Base-by-base conservation (phyloP, 2,797 vertebrate genomes). In the Sciaenops ocellatus region DNA sequence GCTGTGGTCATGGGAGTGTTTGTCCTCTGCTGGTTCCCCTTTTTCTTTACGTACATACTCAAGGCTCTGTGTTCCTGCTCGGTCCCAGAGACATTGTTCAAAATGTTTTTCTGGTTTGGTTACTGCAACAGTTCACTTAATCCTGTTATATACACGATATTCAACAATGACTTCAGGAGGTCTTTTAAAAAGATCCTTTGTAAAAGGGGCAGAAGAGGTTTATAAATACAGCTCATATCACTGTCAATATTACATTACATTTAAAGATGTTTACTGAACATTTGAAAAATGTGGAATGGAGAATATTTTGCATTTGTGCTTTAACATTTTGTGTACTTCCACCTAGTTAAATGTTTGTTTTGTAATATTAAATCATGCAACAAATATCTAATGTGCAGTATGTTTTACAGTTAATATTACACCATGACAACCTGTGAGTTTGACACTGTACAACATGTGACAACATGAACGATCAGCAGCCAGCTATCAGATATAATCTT, bases 51-150 rank as follows among this genome's bases (percentile, higher is more conserved):
- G 5, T 99, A 98, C 92, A 96, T 96, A 0, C 96, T 99, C 76
- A 95, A 1, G 0, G 96, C 97, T 0, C 79, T 98, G 76, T 97
- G 97, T 41, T 84, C 84, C 76, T 97, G 97, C 93, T 84, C 79
- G 0, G 95, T 97, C 86, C 97, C 97, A 0, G 76, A 77, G 61
- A 97, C 93, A 9, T 88, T 99, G 85, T 99, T 99, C 93, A 97
- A 98, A 51, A 96, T 97, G 89, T 98, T 99, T 87, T 99, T 99
- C 93, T 99, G 98, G 98, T 97, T 97, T 3, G 96, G 97, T 75
- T 99, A 99, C 92, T 99, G 98, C 90, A 99, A 99, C 73, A 98
- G 98, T 80, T 98, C 97, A 42, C 91, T 98, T 13, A 99, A 99
- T 87, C 98, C 98, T 0, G 92, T 99, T 34, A 99, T 99, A 89